Evolutionary conservation across 2,113 vertebrate species (phyloP).

Genomic region (Cnemophilus loriae): DNA sequence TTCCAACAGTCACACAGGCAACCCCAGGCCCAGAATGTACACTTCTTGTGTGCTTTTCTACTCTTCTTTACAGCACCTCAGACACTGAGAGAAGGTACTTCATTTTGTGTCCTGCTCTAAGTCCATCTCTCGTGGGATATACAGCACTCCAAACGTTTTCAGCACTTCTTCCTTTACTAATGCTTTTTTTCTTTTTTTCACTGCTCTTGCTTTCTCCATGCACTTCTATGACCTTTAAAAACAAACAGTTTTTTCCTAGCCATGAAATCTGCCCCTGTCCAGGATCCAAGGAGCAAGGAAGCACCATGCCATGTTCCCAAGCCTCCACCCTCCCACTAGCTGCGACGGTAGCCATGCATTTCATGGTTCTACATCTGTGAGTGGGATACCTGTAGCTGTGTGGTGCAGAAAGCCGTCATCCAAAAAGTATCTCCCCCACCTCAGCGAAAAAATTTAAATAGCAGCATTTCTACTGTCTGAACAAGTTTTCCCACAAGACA

Average conservation of each 20-base stretch:
- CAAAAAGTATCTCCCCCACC: background rate
- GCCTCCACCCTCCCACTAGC: background rate
- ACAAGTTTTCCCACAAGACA: background rate
- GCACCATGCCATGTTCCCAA: background rate
- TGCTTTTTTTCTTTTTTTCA: background rate
- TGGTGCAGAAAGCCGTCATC: background rate
- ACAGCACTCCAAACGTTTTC: background rate
- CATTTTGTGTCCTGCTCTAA: background rate
- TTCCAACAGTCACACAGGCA: background rate
- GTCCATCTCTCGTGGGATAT: background rate
- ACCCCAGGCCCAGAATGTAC: rapidly evolving
- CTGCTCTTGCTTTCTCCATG: background rate
- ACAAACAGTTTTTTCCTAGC: background rate
- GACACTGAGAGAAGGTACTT: background rate
- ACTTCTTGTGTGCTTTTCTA: background rate
- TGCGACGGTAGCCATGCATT: background rate
- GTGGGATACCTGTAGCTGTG: background rate
- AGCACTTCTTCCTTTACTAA: background rate
- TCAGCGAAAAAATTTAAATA: background rate
- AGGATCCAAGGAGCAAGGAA: background rate
- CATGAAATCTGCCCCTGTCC: background rate
- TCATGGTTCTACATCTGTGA: background rate
- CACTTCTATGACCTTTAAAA: background rate
- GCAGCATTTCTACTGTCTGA: background rate
- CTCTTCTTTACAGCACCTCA: background rate